A percentile compares a stretch with the other conserved stretches of the same genome.
These are phyloP conservation scores for Gastrophysa polygoni DNA, from an alignment of 2,888 invertebrate genomes.

Conservation along the genomic window DNA sequence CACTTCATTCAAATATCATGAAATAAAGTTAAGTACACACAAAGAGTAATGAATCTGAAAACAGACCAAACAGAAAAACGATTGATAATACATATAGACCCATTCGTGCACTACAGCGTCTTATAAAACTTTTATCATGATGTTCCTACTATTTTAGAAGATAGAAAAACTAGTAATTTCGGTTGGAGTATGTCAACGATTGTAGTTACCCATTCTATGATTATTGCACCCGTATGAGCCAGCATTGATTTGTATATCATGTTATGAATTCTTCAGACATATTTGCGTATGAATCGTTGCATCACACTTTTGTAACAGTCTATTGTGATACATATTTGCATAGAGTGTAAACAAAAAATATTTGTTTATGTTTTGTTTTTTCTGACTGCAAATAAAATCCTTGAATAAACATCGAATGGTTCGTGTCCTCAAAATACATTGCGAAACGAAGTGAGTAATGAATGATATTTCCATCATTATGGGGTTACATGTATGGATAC, in stretches of 20 bases:
- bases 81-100: no score
- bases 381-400: constrained; percentile 1
- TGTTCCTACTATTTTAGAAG: no score
- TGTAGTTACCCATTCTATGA: no score
- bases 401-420: constrained; percentile 3
- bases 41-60: no score
- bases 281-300: not conserved
- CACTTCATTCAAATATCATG: no score
- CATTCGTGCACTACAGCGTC: no score
- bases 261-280: not conserved
- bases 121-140: no score
- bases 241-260: not conserved
- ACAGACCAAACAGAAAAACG: no score
- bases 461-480: not conserved
- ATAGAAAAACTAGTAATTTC: no score
- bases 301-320: not conserved
- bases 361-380: constrained; percentile 10
- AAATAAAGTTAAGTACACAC: no score
- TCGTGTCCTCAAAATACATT: constrained; percentile 13
- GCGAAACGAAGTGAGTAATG: not conserved
- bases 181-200: no score
- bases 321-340: not conserved
- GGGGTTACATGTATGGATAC: not conserved
- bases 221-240: not conserved
- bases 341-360: constrained; percentile 8